Base-by-base conservation (phyloP, 2,113 vertebrate species). In the Terrapene triunguis region DNA sequence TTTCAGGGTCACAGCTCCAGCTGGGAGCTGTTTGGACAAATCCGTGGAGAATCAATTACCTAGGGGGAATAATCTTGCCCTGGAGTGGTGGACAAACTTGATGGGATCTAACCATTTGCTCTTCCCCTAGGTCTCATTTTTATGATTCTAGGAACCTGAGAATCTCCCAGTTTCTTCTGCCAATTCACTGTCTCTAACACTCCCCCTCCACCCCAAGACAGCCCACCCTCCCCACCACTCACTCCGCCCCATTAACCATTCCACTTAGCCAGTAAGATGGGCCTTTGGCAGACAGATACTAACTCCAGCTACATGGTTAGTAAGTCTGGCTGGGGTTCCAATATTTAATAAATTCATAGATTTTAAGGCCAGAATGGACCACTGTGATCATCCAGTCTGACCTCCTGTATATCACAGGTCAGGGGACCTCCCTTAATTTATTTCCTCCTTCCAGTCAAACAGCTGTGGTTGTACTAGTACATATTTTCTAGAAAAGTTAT, bases 71-170 rank as follows among this genome's bases (percentile, higher is more conserved):
- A 47, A n/a, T 38, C 12, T 27, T 88, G 14, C 55, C 90, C 72
- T 53, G 84, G 53, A 53, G 62, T 29, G 35, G 90, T 14, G 47
- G 42, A 88, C n/a, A 72, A 11, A 51, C 85, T 83, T 90, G 87
- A 59, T 51, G 81, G 80, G 89, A 55, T 42, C 59, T n/a, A 13
- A 80, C 0, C 0, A 6, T 25, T 11, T 2, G 22, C 42, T 59
- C 85, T 87, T 59, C 25, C 22, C 32, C 9, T 9, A 76, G 0
- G 0, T 29, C 16, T 59, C 38, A 1, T 72, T 78, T 84, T 88
- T 89, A 16, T 50, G 44, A 24, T 54, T 93, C 42, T 76, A 55
- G 57, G 48, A 42, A 81, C 35, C 5, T n/a, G 44, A n/a, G 35
- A n/a, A 35, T 21, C 35, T 65, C 65, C n/a, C n/a, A 8, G 17